A percentile compares a stretch with the other conserved stretches of the same genome.
These are phyloP conservation scores for Uropsilus gracilis DNA, from an alignment of 2,113 vertebrate species.

Conservation along the genomic window DNA sequence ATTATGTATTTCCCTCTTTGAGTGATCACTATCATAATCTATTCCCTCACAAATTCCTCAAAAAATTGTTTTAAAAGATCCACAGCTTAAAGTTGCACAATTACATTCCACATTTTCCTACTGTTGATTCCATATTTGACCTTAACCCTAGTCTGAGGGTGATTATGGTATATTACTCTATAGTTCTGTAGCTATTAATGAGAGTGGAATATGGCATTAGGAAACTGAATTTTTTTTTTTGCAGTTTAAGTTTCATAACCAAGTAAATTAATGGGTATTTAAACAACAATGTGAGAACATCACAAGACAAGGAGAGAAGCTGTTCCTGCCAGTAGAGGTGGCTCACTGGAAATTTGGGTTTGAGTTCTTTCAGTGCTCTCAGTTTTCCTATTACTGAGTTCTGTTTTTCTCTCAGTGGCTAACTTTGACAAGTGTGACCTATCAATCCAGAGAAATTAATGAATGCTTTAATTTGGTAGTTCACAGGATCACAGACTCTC, in stretches of 20 bases:
- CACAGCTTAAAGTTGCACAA: neutral
- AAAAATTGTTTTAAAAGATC: conserved; percentile 1
- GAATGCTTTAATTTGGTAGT: neutral
- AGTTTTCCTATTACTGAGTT: neutral
- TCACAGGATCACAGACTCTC: neutral
- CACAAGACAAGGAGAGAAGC: neutral
- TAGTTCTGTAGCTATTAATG: neutral
- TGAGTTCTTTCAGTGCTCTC: neutral
- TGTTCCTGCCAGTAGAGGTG: neutral
- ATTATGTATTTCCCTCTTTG: neutral
- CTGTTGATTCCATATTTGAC: neutral
- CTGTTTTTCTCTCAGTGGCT: neutral
- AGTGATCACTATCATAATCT: neutral
- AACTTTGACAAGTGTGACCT: neutral
- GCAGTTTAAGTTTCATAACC: neutral
- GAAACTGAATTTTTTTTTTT: neutral
- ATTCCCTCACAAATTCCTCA: neutral
- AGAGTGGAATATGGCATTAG: neutral
- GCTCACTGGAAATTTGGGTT: neutral
- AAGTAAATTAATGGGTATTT: neutral
- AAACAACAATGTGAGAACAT: neutral
- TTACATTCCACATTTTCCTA: neutral
- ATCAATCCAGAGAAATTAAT: neutral
- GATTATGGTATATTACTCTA: neutral
- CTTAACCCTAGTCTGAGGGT: neutral